Conservation (phyloP, 2,113 vertebrate genomes). For the Alectura lathami region DNA sequence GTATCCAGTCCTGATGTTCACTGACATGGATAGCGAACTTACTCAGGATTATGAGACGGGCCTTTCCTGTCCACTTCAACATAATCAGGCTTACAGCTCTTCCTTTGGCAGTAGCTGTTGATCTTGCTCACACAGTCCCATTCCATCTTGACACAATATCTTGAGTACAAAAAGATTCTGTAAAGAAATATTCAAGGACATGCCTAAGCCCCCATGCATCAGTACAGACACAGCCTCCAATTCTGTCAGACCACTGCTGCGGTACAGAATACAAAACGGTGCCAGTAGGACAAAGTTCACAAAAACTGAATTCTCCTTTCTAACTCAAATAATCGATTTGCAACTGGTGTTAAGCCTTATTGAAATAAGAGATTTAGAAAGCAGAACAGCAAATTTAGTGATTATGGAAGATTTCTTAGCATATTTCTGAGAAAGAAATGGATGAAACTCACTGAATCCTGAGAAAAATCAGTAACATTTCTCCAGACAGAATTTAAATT, state of each 20-base stretch:
- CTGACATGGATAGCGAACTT: neutral
- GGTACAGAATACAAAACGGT: neutral
- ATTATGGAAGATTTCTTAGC: neutral
- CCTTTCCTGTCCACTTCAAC: fast-evolving
- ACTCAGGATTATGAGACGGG: conserved; percentile 56
- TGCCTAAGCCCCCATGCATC: fast-evolving
- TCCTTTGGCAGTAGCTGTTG: conserved; percentile 53
- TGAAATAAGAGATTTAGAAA: neutral
- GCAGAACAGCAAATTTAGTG: neutral
- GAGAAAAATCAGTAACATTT: neutral
- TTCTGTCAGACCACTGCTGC: neutral
- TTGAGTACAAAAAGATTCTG: neutral
- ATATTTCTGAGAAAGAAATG: neutral
- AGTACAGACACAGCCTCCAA: neutral
- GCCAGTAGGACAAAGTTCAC: neutral
- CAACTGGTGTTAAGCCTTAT: neutral
- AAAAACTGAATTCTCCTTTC: neutral
- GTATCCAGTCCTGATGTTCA: neutral
- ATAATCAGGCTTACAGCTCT: fast-evolving
- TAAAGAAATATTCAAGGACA: neutral
- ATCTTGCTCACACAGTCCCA: neutral
- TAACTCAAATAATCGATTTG: neutral
- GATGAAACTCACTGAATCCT: neutral
- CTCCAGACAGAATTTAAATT: neutral
- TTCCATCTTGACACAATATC: neutral